Base-by-base conservation (phyloP, 2,888 invertebrate genomes). In the Agrochola lota region DNA sequence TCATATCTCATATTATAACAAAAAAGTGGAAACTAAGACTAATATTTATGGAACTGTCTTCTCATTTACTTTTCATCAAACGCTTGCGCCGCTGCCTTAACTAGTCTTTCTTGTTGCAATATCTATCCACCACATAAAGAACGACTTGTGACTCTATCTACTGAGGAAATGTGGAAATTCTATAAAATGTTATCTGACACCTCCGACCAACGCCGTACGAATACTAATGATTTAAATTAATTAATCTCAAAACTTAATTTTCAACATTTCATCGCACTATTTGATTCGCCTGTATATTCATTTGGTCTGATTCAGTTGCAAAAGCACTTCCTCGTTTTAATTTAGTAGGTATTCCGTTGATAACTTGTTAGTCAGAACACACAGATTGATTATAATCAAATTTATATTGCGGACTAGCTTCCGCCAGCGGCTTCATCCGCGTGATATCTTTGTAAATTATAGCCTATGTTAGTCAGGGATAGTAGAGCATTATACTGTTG, bases 91-190 rank as follows among this genome's bases (percentile, higher is more conserved):
- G 40, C 64, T 40, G 52, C 69, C 35, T 55, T 70, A 72, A 70
- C 40, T 43, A 70, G 66, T 62, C 20, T 40, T 8, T 55, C 35
- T 57, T 35, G 69, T 66, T 55, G 69, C 69, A 57, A 72, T 83
- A 67, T 72, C 69, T 70, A 62, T 74, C 71, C 9, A 57, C 78
- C 83, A 43, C 72, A 70, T 78, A 46, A 26, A 83, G 26, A 62
- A 52, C 17, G 77, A 84, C 74, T 86, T 77, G 74, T 75, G 74
- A 70, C 70, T 86, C 67, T 73, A 80, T 80, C 69, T 67, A 55
- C 46, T 40, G 26, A 71, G 81, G 87, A 81, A 85, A 81, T 85
- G 81, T 66, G 66, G 81, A 78, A 78, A 85, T 75, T 74, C 52
- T 12, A 73, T 74, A 59, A 77, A 77, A 84, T 80, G 20, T 80